Evolutionary conservation across 2,888 invertebrate species (phyloP).

Genomic region (Ferdinandea cuprea): DNA sequence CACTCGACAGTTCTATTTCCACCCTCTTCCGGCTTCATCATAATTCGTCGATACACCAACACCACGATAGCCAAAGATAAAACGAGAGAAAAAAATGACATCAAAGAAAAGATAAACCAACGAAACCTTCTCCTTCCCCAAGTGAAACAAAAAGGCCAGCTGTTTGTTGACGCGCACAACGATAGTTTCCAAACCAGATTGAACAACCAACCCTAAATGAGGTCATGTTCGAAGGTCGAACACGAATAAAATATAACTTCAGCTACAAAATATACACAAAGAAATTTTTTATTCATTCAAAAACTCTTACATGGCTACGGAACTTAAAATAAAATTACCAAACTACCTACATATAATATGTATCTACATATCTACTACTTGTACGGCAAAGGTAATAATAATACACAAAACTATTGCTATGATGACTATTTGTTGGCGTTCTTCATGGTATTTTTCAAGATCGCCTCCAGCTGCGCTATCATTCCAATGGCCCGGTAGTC

Average conservation of each 20-base stretch:
- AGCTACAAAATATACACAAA: background rate
- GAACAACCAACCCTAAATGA: slow-evolving; percentile 47
- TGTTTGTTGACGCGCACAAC: slow-evolving; percentile 33
- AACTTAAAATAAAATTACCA: background rate
- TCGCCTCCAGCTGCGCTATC: slow-evolving; percentile 80
- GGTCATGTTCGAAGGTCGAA: slow-evolving; percentile 43
- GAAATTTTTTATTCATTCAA: background rate
- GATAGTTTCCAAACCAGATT: slow-evolving; percentile 49
- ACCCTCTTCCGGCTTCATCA: slow-evolving; percentile 13
- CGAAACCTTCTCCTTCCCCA: background rate
- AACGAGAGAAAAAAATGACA: slow-evolving; percentile 1
- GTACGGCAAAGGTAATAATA: background rate
- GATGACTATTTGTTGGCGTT: slow-evolving; percentile 27
- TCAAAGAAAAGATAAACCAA: background rate
- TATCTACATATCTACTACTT: slow-evolving; percentile 1
- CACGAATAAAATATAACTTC: background rate
- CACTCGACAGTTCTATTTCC: slow-evolving; percentile 2
- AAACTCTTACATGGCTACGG: slow-evolving; percentile 5
- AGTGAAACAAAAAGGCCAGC: slow-evolving; percentile 37
- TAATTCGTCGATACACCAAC: background rate
- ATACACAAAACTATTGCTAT: slow-evolving; percentile 13
- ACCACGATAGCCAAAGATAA: background rate
- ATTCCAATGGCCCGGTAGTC: slow-evolving; percentile 81
- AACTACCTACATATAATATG: too few species aligned
- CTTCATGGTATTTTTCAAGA: slow-evolving; percentile 59